Conservation (phyloP, 2,888 invertebrate genomes). For the Gastrophysa polygoni region DNA sequence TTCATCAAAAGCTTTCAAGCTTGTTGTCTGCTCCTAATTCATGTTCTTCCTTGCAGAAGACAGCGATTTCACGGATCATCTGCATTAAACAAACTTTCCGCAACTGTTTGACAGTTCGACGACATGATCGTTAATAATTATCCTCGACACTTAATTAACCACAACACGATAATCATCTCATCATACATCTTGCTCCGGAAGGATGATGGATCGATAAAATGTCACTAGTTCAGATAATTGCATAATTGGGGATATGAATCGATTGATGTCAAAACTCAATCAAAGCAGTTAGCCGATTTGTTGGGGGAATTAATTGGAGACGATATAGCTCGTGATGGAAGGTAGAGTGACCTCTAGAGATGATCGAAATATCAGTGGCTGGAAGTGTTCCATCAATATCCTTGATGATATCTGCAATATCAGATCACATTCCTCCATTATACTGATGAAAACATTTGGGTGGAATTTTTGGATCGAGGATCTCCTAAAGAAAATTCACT, state of each 20-base stretch:
- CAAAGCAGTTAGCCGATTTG: slow-evolving; percentile 21
- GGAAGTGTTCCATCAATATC: no score
- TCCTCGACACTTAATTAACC: slow-evolving; percentile 54
- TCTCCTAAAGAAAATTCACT: no score
- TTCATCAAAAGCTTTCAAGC: no score
- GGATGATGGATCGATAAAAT: slow-evolving; percentile 50
- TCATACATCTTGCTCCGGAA: slow-evolving; percentile 51
- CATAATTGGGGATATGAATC: slow-evolving; percentile 44
- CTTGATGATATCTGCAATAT: no score
- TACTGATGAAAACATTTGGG: no score
- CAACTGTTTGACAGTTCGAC: slow-evolving; percentile 54
- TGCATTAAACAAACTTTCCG: slow-evolving; percentile 34
- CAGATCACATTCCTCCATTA: no score
- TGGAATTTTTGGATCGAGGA: no score
- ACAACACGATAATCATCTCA: slow-evolving; percentile 53
- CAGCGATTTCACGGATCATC: not conserved
- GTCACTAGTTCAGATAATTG: slow-evolving; percentile 46
- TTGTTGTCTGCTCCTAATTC: no score
- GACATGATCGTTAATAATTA: slow-evolving; percentile 55
- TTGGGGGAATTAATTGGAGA: not conserved
- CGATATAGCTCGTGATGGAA: not conserved
- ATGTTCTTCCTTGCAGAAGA: no score
- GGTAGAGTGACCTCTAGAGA: not conserved
- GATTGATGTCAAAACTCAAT: slow-evolving; percentile 36
- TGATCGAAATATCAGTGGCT: not conserved